Conservation (phyloP, 1,140 invertebrate genomes). For the Ceratitis capitata region DNA sequence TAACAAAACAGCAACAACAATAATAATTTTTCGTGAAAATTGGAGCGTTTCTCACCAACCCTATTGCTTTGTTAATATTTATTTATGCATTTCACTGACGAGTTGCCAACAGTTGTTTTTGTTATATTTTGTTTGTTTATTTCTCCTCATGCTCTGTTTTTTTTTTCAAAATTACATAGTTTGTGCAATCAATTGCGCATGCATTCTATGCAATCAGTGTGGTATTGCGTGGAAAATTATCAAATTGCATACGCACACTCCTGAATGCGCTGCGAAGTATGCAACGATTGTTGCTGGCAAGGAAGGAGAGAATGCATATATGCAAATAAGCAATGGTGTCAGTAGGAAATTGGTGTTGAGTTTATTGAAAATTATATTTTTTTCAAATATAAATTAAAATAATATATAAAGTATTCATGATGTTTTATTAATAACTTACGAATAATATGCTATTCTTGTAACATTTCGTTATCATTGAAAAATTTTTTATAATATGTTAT, state of each 20-base stretch:
- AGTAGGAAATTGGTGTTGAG: too few relatives aligned
- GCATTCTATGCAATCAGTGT: not conserved
- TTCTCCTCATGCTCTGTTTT: not conserved
- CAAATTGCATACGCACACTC: not conserved
- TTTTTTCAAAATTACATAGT: not conserved
- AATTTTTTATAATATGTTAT: too few relatives aligned
- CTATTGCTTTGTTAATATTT: not conserved
- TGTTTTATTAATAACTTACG: too few relatives aligned
- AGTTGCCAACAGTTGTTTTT: not conserved
- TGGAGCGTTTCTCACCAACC: too few relatives aligned
- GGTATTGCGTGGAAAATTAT: not conserved
- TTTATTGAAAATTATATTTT: too few relatives aligned
- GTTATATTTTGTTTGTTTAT: not conserved
- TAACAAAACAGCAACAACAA: not conserved
- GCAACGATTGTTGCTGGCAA: not conserved
- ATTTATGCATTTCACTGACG: not conserved
- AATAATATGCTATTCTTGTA: too few relatives aligned
- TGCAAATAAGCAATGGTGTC: not conserved
- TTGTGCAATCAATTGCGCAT: not conserved
- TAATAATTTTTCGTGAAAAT: not conserved
- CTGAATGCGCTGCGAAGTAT: not conserved
- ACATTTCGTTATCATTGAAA: too few relatives aligned
- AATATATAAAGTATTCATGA: too few relatives aligned
- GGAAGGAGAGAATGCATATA: not conserved
- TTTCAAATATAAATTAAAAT: too few relatives aligned